phyloP scores from a whole-genome alignment of 2,113 vertebrate species.

The Oxyruncus cristatus region DNA sequence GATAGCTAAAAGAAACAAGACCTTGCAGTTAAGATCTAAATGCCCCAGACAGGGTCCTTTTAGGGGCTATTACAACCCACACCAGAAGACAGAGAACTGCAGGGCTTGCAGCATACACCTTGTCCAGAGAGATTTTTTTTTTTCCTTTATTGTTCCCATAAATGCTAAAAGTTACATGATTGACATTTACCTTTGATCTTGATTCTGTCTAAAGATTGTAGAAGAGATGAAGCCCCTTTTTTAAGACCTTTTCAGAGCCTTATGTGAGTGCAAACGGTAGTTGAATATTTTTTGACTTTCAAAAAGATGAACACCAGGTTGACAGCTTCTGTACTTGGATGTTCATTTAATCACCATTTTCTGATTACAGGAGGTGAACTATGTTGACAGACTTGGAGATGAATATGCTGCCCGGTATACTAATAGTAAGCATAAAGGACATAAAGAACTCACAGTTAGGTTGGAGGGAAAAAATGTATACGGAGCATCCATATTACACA shows the following conservation, averaged over 20 bases:
- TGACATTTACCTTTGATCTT: background rate
- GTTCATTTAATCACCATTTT: slow-evolving; percentile 66
- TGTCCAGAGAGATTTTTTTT: background rate
- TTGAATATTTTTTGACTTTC: slow-evolving; percentile 15
- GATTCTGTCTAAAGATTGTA: background rate
- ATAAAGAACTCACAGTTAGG: slow-evolving; percentile 36
- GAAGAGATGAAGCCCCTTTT: background rate
- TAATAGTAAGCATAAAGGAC: slow-evolving; percentile 38
- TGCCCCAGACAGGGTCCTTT: background rate
- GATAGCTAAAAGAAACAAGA: background rate
- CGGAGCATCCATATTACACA: slow-evolving; percentile 35
- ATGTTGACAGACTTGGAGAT: slow-evolving; percentile 52
- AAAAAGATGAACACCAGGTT: slow-evolving; percentile 39
- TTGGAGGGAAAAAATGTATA: slow-evolving; percentile 41
- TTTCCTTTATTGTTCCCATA: background rate
- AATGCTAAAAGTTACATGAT: background rate
- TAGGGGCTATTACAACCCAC: background rate
- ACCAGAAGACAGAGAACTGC: background rate
- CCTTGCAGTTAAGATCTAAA: background rate
- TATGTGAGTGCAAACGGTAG: slow-evolving; percentile 5
- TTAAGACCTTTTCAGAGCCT: background rate
- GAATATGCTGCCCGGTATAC: slow-evolving; percentile 25
- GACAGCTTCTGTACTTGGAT: slow-evolving; percentile 61
- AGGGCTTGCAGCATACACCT: background rate
- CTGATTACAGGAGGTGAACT: slow-evolving; percentile 57